phyloP scores from a whole-genome alignment of 2,888 invertebrate species.

The Folsomia candida region DNA sequence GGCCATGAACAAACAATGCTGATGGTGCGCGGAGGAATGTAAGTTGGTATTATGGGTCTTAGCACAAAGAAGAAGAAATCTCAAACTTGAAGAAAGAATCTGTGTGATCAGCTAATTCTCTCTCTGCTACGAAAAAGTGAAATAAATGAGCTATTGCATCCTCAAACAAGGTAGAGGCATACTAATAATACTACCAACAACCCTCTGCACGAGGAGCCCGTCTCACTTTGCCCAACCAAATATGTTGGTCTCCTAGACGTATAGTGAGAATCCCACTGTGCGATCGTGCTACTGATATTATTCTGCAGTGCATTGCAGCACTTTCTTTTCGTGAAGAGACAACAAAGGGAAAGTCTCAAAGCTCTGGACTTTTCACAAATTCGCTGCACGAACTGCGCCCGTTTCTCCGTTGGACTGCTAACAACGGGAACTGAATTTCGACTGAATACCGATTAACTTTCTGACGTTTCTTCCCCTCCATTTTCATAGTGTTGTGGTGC shows the following conservation, averaged over 20 bases:
- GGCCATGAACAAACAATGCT: too few relatives aligned
- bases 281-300: not conserved
- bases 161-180: too few relatives aligned
- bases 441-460: slow-evolving; percentile 49
- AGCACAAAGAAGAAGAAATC: too few relatives aligned
- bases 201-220: too few relatives aligned
- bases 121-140: not conserved
- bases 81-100: not conserved
- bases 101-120: not conserved
- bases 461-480: slow-evolving; percentile 42
- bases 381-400: slow-evolving; percentile 48
- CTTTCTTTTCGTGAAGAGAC: not conserved
- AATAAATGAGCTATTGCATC: not conserved
- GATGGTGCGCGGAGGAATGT: too few relatives aligned
- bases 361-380: slow-evolving; percentile 26
- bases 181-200: too few relatives aligned
- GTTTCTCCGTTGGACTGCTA: slow-evolving; percentile 49
- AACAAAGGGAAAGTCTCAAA: not conserved
- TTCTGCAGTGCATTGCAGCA: not conserved
- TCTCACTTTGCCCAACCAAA: not conserved
- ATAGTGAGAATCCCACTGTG: too few relatives aligned
- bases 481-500: not conserved
- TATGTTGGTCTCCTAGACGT: not conserved
- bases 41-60: too few relatives aligned
- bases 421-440: slow-evolving; percentile 47